Evolutionary conservation across 2,888 invertebrate species (phyloP).

Genomic region (Heliconius erato): DNA sequence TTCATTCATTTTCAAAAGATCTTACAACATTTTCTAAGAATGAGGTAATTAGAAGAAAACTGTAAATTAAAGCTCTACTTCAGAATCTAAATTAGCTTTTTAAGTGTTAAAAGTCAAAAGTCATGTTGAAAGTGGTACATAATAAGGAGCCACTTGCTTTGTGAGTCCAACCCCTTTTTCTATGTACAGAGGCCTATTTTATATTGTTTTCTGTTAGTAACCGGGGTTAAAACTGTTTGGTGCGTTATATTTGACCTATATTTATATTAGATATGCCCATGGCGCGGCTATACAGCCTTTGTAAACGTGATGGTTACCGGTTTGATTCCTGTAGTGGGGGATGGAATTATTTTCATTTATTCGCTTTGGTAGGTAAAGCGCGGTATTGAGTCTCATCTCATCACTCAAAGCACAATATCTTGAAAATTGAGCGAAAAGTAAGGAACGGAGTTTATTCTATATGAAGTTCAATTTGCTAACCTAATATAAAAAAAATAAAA

Average conservation of each 20-base stretch:
- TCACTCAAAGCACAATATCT: neutral
- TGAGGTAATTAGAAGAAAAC: constrained; percentile 23
- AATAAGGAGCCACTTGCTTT: constrained; percentile 47
- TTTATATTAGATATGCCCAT: neutral
- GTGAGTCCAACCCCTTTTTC: constrained; percentile 22
- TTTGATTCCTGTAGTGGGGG: neutral
- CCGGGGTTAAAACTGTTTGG: neutral
- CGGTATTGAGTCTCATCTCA: neutral
- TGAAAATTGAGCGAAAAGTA: neutral
- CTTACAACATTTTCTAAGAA: neutral
- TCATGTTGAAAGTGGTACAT: constrained; percentile 32
- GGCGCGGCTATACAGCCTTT: neutral
- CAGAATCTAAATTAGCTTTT: constrained; percentile 24
- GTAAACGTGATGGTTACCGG: neutral
- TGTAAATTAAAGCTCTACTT: constrained; percentile 8
- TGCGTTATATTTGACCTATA: neutral
- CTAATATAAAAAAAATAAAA: no score
- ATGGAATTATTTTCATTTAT: neutral
- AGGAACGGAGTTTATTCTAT: no score
- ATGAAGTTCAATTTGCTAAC: no score
- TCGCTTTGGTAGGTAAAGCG: no score
- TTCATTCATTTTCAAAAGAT: neutral
- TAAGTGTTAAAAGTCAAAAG: constrained; percentile 25
- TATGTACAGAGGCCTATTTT: constrained; percentile 26
- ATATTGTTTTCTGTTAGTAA: neutral